phyloP scores from a whole-genome alignment of 1,140 invertebrate species.

The Drosophila quadrilineata region DNA sequence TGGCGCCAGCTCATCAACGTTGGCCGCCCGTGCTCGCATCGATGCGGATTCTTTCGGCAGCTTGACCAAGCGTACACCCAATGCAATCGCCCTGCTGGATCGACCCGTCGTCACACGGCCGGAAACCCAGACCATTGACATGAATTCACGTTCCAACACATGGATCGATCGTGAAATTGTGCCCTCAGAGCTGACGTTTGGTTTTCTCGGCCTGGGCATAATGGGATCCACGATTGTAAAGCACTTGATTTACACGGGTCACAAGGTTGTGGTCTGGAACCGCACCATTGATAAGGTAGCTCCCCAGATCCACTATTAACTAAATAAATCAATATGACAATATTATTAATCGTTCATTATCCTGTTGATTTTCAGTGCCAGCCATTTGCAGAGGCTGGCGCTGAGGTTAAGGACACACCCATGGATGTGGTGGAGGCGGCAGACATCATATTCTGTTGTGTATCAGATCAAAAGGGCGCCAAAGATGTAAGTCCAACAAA shows the following conservation, averaged over 20 bases:
- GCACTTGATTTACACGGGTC: constrained; percentile 96
- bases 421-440: constrained; percentile 94
- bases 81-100: constrained; percentile 74
- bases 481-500: constrained; percentile 89
- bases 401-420: constrained; percentile 90
- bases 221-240: constrained; percentile 98
- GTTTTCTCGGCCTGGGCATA: constrained; percentile 96
- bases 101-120: constrained; percentile 81
- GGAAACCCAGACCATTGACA: constrained; percentile 88
- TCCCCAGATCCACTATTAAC: too few relatives aligned
- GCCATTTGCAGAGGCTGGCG: constrained; percentile 89
- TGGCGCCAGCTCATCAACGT: constrained; percentile 49
- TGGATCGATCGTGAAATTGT: constrained; percentile 93
- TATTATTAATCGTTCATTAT: too few relatives aligned
- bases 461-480: constrained; percentile 94
- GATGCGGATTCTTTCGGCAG: constrained; percentile 55
- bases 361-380: constrained; percentile 83
- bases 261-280: constrained; percentile 97
- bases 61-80: constrained; percentile 59
- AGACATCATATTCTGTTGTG: constrained; percentile 97
- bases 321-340: too few relatives aligned
- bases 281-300: constrained; percentile 94
- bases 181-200: constrained; percentile 93
- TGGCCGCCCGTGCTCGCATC: constrained; percentile 41
- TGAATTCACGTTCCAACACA: constrained; percentile 89